Evolutionary conservation across 2,888 invertebrate genomes (phyloP), one percentile per base, ranked within the genome.

Genomic region (Charanyca ferruginea): DNA sequence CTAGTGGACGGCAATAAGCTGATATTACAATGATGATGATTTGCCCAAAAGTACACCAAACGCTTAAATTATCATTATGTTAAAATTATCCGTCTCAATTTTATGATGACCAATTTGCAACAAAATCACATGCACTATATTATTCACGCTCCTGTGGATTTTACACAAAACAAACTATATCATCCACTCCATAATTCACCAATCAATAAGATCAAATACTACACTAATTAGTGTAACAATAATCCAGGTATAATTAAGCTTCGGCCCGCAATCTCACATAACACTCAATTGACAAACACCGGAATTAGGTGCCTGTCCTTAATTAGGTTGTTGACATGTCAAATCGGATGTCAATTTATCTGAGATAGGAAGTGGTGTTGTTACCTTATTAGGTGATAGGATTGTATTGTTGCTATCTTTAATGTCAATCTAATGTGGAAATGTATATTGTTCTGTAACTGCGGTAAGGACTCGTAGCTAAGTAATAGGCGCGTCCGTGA

Each of bases 241-340:
- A 92, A 94, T 91, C 90, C 89, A 70, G 58, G 69, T 77, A 90
- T 93, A 93, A 94, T 93, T 91, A 90, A 89, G 84, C 83, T 49
- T 47, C 62, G 59, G 73, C 73, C 59, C 73, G 60, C 84, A 85
- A 85, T 87, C 81, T 83, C 82, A 80, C 75, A 77, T 74, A 76
- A 80, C 81, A 84, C 77, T 65, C 67, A 76, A 73, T 79, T 66
- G 70, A 73, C 64, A 67, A 58, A 67, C 65, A 70, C 68, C 49
- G 79, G 83, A 83, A 87, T 89, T 89, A 90, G 86, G 85, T 73
- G 23, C 66, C 64, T 52, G 73, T 59, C 76, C 70, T 62, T 90
- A 88, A 91, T 91, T 89, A 91, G 84, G 80, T 79, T 76, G 82
- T 79, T 80, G 81, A 83, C 74, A 67, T 79, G 74, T 83, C 73